A percentile compares a stretch with the other conserved stretches of the same genome.
Conservation (phyloP, 2,888 invertebrate species). For the Tetranychus piercei region DNA sequence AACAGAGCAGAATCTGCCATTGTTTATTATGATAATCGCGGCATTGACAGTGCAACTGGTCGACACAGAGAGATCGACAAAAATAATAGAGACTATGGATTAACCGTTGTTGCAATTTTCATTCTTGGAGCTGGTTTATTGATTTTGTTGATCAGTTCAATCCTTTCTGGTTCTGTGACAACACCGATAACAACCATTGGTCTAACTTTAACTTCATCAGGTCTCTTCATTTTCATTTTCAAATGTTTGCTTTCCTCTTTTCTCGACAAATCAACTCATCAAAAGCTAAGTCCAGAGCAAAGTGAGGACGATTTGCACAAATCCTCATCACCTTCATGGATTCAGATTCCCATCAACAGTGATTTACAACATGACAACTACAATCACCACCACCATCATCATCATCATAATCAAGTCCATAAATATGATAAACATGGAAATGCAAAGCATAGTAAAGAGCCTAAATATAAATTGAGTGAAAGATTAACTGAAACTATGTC, state of each 20-base stretch:
- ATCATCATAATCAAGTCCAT: too few species aligned
- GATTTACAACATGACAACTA: background rate
- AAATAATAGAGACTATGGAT: too few species aligned
- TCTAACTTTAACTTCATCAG: background rate
- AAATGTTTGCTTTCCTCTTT: background rate
- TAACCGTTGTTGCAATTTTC: background rate
- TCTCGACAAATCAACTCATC: background rate
- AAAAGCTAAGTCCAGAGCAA: background rate
- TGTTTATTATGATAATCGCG: background rate
- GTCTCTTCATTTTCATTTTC: background rate
- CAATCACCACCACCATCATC: too few species aligned
- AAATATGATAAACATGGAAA: too few species aligned
- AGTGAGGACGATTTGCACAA: too few species aligned
- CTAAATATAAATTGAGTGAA: background rate
- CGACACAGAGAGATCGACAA: background rate
- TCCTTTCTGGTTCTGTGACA: background rate
- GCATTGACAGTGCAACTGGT: background rate
- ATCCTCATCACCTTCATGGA: background rate
- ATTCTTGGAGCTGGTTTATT: background rate
- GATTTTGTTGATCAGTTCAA: background rate
- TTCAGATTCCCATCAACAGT: background rate
- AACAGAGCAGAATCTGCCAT: too few species aligned
- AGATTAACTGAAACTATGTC: background rate
- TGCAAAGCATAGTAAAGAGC: too few species aligned
- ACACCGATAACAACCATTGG: background rate